Conservation (phyloP, 2,797 vertebrate species). For the Acrossocheilus wenchowensis region DNA sequence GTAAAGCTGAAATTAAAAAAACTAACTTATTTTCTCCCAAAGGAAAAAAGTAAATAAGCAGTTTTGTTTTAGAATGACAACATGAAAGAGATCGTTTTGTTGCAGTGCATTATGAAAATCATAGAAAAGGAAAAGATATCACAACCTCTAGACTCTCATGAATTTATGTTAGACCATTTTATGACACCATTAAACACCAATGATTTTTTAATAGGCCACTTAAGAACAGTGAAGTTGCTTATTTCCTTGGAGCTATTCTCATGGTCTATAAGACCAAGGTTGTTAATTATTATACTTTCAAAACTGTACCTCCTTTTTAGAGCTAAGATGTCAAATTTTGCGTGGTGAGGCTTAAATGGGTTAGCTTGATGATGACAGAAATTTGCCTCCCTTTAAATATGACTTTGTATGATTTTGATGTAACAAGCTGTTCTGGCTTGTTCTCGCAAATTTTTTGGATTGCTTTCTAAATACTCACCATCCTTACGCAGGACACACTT, state of each 20-base stretch:
- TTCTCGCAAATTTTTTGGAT: neutral
- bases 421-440: neutral
- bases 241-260: neutral
- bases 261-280: neutral
- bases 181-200: neutral
- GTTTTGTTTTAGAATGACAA: neutral
- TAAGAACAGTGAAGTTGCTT: neutral
- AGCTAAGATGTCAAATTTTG: neutral
- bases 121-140: neutral
- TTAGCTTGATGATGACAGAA: neutral
- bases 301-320: neutral
- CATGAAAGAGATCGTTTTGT: neutral
- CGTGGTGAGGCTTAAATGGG: too few relatives aligned
- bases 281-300: neutral
- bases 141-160: neutral
- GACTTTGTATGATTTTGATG: neutral
- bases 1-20: neutral
- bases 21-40: neutral
- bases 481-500: conserved; percentile 82
- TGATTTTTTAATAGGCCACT: neutral
- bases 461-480: conserved; percentile 64
- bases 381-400: neutral
- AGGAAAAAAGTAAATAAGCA: neutral
- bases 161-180: too few relatives aligned
- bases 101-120: neutral